Conservation (phyloP, 2,113 vertebrate genomes). For the Grammomys surdaster region DNA sequence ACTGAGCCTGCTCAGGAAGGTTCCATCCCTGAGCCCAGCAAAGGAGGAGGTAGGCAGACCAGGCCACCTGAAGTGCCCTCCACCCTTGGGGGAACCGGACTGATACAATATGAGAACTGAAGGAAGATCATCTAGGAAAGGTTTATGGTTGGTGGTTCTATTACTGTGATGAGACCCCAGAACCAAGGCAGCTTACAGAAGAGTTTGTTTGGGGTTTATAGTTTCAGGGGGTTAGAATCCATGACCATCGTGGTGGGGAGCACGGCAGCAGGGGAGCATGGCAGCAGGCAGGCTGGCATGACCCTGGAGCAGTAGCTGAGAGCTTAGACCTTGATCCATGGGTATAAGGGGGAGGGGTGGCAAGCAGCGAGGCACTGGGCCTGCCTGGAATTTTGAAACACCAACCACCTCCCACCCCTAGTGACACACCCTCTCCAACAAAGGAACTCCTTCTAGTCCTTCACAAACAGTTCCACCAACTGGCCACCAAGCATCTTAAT, state of each 20-base stretch:
- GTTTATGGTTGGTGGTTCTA: background rate
- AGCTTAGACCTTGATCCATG: background rate
- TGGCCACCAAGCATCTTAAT: background rate
- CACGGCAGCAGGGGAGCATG: background rate
- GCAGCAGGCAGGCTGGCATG: background rate
- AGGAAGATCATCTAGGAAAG: background rate
- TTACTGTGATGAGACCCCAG: background rate
- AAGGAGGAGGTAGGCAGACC: background rate
- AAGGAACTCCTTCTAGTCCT: background rate
- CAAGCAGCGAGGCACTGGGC: background rate
- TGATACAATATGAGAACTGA: background rate
- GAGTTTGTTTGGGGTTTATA: background rate
- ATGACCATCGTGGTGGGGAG: background rate
- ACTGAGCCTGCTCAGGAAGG: background rate
- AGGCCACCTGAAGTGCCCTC: background rate
- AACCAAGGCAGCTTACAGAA: background rate
- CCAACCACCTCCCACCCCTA: background rate
- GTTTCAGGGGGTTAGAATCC: background rate
- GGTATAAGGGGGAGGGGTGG: too few species aligned
- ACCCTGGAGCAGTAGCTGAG: background rate
- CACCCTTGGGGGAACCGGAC: background rate
- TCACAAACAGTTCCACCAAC: background rate
- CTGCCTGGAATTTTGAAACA: background rate
- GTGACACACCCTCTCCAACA: background rate
- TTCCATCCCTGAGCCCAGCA: background rate